Evolutionary conservation across 2,888 invertebrate species (phyloP), one percentile per base, ranked within the genome.

Genomic region (Nineta flava): DNA sequence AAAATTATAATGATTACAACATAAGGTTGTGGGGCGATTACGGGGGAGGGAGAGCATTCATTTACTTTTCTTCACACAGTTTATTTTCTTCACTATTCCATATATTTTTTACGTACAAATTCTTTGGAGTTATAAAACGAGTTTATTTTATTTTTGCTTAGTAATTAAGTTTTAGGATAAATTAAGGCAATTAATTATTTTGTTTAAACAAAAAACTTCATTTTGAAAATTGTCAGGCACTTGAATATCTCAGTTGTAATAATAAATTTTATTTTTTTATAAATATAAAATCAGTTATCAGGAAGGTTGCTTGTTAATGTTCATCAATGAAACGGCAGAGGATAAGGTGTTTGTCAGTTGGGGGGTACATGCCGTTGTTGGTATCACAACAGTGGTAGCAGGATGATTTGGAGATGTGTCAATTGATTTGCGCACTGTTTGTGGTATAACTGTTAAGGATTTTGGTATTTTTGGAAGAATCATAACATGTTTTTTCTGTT

Each of bases 381-480:
- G 26, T 26, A 26, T 26, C 3, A 26, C 26, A 6, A 49, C 9
- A 34, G 49, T 19, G 26, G 16, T 19, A 16, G 19, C 45, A 19
- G 49, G 16, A 21, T 44, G 34, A 26, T 49, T 49, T 19, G 49
- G 45, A 21, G 48, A 26, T 38, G 49, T 63, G n/a, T 48, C 48
- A 26, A 57, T 53, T 19, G 61, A 57, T 55, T 62, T 59, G 13
- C 65, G 56, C 15, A 74, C 67, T 26, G 72, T 73, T 57, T 86
- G 85, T 10, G 85, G 83, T 59, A 87, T 86, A 49, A 87, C 85
- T 1, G 87, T 87, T 56, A 87, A 64, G 2, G 84, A 83, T 63
- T 82, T 85, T 26, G 87, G 87, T 61, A 87, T 84, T 66, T 83
- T 84, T 46, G 86, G 84, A 70, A 87, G 69, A 49, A 77, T 67